These are phyloP conservation scores for Drosophila subquinaria DNA, from an alignment of 2,888 invertebrate species.

Conservation along the genomic window DNA sequence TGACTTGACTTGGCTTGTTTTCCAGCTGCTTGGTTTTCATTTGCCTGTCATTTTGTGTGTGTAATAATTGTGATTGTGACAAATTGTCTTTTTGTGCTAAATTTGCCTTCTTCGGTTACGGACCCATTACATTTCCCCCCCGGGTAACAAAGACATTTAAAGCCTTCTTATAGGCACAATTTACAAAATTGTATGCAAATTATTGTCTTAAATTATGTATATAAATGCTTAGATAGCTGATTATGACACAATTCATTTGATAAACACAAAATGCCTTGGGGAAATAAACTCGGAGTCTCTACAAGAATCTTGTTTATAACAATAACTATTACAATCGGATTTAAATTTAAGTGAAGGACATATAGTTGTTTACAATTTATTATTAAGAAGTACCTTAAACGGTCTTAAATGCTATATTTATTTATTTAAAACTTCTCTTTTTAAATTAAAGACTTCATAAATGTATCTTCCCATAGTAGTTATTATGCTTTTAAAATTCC, in stretches of 20 bases:
- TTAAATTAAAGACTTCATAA: neutral
- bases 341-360: neutral
- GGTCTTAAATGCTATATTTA: neutral
- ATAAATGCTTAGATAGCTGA: constrained; percentile 31
- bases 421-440: neutral
- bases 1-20: constrained; percentile 60
- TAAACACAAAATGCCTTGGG: neutral
- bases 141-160: constrained; percentile 35
- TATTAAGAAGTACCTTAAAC: neutral
- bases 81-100: constrained; percentile 65
- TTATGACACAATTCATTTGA: constrained; percentile 20
- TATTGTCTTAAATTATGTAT: constrained; percentile 49
- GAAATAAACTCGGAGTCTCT: constrained; percentile 4
- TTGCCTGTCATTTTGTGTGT: constrained; percentile 68
- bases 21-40: constrained; percentile 71
- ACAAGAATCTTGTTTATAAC: neutral
- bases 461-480: neutral
- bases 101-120: constrained; percentile 17
- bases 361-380: neutral
- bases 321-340: neutral
- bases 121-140: neutral
- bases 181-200: constrained; percentile 50
- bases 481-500: neutral
- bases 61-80: constrained; percentile 80
- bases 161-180: constrained; percentile 39